Base-by-base conservation (phyloP, 2,113 vertebrate genomes). In the Mastomys coucha region DNA sequence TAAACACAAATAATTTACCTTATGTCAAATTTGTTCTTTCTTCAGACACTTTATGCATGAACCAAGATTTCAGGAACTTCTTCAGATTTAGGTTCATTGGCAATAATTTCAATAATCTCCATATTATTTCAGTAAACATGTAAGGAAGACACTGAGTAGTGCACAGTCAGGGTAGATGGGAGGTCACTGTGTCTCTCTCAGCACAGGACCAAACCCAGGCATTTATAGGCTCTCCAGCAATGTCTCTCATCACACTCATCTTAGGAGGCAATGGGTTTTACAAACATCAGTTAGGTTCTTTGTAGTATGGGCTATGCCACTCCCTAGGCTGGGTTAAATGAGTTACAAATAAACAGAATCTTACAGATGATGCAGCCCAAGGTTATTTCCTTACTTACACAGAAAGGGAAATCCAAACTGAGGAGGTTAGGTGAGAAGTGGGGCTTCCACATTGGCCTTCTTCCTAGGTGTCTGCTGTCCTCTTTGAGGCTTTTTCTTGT, bases 201-300 rank as follows among this genome's bases (percentile, higher is more conserved):
- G 53, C 0, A 2, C 58, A 1, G 49, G 77, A 13, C 63, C 76
- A 56, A 42, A 67, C n/a, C 58, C 11, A 51, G 24, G 70, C 63
- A 20, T 72, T 90, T 76, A n/a, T 4, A 67, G 63, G 24, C 78
- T 90, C 84, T 75, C 63, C 17, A 67, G 77, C 19, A 65, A 75
- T 42, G 73, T 56, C 42, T 49, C 39, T 92, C 73, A 28, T 36
- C 90, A n/a, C 65, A n/a, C 76, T 88, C 88, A 95, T 73, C 86
- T 95, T 49, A 86, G 76, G 65, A 91, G 82, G 88, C n/a, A 63
- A 80, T 91, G 93, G 91, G 45, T 75, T 95, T 94, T 90, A 92
- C 7, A 95, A 93, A 92, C 88, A 89, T 82, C 86, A 77, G 70
- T 93, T 96, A 94, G 42, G 72, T n/a, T 84, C 67, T 72, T 73